These are phyloP conservation scores for Gallirallus australis DNA, from an alignment of 2,797 vertebrate species.

Conservation along the genomic window DNA sequence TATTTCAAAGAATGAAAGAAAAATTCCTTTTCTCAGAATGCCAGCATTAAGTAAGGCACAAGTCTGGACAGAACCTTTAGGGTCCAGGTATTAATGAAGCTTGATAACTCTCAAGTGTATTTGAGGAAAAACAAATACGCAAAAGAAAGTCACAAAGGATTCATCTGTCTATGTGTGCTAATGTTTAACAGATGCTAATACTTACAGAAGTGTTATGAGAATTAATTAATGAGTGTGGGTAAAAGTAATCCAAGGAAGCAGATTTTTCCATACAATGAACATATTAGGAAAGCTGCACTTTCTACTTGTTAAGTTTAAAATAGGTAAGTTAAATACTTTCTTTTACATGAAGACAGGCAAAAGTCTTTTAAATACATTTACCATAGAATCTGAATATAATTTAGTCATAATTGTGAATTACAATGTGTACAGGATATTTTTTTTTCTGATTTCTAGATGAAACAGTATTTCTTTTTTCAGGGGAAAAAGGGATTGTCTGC, in stretches of 20 bases:
- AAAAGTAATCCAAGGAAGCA: not conserved
- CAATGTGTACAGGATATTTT: not conserved
- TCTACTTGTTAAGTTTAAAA: not conserved
- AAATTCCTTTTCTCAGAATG: not conserved
- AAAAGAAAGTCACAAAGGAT: conserved; percentile 25
- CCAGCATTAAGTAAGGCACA: not conserved
- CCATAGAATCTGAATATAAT: not conserved
- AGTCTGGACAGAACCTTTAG: not conserved
- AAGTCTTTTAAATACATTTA: not conserved
- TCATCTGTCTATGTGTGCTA: not conserved
- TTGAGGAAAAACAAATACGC: not conserved
- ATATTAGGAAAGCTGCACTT: not conserved
- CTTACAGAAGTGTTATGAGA: conserved; percentile 24
- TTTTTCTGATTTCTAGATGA: not conserved
- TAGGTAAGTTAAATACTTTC: not conserved
- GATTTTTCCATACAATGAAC: not conserved
- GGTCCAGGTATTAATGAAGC: not conserved
- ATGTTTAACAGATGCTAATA: conserved; percentile 45
- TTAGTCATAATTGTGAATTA: not conserved
- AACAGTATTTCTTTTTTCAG: not conserved
- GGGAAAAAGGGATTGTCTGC: not conserved
- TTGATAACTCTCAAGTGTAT: not conserved
- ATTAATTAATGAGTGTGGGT: conserved; percentile 40
- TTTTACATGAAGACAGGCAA: not conserved
- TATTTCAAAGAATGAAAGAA: not conserved